phyloP scores from a whole-genome alignment of 2,113 vertebrate species.

The Alethe diademata region DNA sequence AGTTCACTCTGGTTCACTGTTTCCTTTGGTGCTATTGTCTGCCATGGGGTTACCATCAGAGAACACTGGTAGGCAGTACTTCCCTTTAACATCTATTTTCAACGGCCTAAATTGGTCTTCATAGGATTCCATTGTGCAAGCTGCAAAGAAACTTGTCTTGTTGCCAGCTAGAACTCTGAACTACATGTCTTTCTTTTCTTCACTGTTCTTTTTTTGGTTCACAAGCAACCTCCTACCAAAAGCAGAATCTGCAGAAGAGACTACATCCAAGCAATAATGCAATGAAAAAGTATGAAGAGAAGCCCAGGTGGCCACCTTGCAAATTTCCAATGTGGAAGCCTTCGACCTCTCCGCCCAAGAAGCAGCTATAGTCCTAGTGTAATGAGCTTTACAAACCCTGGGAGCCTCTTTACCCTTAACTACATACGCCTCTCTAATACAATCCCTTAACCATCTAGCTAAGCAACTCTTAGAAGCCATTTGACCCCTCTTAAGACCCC shows the following conservation, averaged over 20 bases:
- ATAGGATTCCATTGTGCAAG: constrained; percentile 79
- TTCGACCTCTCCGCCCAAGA: constrained; percentile 85
- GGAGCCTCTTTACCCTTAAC: constrained; percentile 85
- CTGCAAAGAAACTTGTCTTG: constrained; percentile 83
- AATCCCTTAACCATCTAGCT: constrained; percentile 84
- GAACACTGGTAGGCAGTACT: constrained; percentile 76
- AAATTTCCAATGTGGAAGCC: constrained; percentile 86
- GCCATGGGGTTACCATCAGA: constrained; percentile 75
- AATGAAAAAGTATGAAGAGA: constrained; percentile 84
- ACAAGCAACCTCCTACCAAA: constrained; percentile 84
- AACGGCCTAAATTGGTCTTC: constrained; percentile 81
- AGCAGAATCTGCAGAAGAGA: constrained; percentile 81
- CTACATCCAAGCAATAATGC: constrained; percentile 83
- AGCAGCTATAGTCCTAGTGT: constrained; percentile 83
- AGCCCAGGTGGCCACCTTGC: constrained; percentile 85
- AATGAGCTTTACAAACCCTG: constrained; percentile 85
- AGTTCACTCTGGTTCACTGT: constrained; percentile 70
- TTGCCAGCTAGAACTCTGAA: constrained; percentile 81
- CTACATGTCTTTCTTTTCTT: constrained; percentile 81
- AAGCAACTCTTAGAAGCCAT: constrained; percentile 83
- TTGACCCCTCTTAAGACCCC: constrained; percentile 86
- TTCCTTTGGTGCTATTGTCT: constrained; percentile 72
- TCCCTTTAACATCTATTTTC: constrained; percentile 80
- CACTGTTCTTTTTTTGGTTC: constrained; percentile 80
- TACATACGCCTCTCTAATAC: constrained; percentile 85